phyloP scores from a whole-genome alignment of 2,888 invertebrate species.

The Tenthredo scrophulariae region DNA sequence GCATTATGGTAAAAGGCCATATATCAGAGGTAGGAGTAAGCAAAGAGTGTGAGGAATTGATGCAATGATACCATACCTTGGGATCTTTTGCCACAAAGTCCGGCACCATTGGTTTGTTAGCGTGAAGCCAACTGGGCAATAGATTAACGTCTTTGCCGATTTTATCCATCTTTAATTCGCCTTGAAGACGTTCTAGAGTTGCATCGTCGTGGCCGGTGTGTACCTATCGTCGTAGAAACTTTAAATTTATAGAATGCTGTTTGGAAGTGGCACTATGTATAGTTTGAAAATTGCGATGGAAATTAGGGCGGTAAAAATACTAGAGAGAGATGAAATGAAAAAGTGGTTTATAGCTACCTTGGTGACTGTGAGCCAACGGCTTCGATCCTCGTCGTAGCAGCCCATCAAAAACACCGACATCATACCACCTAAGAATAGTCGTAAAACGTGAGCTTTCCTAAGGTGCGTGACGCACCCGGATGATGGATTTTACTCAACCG shows the following conservation, averaged over 20 bases:
- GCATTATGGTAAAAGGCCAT: not conserved
- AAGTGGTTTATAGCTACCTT: conserved; percentile 80
- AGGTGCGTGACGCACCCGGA: not conserved
- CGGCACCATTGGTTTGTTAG: conserved; percentile 91
- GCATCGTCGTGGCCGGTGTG: conserved; percentile 94
- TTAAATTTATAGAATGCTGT: not conserved
- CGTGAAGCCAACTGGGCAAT: conserved; percentile 90
- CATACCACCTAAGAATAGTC: conserved; percentile 83
- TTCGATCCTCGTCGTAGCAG: conserved; percentile 85
- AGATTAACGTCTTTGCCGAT: conserved; percentile 87
- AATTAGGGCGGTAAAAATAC: not conserved
- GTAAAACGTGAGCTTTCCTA: conserved; percentile 37
- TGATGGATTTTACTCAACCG: conserved; percentile 19
- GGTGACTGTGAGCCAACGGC: conserved; percentile 93
- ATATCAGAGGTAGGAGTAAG: not conserved
- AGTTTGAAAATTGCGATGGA: not conserved
- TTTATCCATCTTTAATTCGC: conserved; percentile 87
- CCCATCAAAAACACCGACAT: conserved; percentile 98
- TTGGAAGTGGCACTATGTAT: not conserved
- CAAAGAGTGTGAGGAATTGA: not conserved
- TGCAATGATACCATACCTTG: conserved; percentile 77
- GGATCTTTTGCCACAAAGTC: conserved; percentile 94
- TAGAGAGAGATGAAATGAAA: not conserved
- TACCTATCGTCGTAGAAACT: conserved; percentile 75
- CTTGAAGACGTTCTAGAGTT: conserved; percentile 88